These are phyloP conservation scores for Erannis defoliaria DNA, from an alignment of 2,888 invertebrate genomes.

Conservation along the genomic window DNA sequence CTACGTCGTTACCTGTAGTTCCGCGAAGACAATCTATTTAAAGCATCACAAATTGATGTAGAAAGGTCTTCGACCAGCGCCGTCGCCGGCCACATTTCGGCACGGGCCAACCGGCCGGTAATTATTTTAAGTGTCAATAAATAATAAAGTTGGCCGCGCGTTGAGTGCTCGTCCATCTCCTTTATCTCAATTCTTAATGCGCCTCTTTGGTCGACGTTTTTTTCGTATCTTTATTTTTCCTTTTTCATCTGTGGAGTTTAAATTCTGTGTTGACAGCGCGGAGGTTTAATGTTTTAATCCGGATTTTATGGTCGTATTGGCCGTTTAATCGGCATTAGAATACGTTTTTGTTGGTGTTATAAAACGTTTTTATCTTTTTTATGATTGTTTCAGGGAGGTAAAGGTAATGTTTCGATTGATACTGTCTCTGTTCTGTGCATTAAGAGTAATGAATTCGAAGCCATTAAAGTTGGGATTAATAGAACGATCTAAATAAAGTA, in stretches of 20 bases:
- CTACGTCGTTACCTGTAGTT: constrained; percentile 30
- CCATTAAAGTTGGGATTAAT: constrained; percentile 58
- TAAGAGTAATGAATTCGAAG: constrained; percentile 57
- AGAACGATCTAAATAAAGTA: constrained; percentile 60
- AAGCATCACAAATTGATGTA: constrained; percentile 49
- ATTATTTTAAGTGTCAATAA: constrained; percentile 87
- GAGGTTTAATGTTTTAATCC: constrained; percentile 86
- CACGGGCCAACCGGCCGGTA: constrained; percentile 82
- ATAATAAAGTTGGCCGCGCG: constrained; percentile 82
- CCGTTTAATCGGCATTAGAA: constrained; percentile 74
- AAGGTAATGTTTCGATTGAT: constrained; percentile 55
- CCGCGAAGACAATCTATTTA: constrained; percentile 42
- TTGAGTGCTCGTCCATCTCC: constrained; percentile 86
- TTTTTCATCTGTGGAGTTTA: constrained; percentile 78
- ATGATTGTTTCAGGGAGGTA: constrained; percentile 62
- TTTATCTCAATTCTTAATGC: constrained; percentile 86
- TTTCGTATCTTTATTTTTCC: constrained; percentile 64
- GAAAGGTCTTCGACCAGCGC: constrained; percentile 63
- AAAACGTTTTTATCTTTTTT: constrained; percentile 67
- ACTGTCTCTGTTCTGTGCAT: constrained; percentile 42
- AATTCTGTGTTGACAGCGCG: constrained; percentile 83
- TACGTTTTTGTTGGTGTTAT: constrained; percentile 51
- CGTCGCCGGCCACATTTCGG: constrained; percentile 62
- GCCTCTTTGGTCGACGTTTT: constrained; percentile 83
- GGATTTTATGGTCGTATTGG: constrained; percentile 74